Conservation (phyloP, 37 sponge, comb jelly and placozoan species). For the Spongilla lacustris region DNA sequence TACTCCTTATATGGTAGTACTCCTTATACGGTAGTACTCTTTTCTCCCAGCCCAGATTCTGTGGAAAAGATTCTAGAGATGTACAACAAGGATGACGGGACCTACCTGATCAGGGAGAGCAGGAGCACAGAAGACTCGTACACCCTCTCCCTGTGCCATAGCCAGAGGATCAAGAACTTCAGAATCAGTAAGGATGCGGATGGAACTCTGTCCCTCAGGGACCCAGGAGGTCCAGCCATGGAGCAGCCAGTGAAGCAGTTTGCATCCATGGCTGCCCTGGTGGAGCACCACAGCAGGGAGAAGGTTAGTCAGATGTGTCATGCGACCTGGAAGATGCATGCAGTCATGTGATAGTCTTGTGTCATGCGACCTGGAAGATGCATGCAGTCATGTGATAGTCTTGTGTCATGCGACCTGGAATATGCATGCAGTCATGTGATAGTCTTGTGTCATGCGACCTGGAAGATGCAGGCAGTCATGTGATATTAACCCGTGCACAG, state of each 20-base stretch:
- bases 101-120: conserved; percentile 66
- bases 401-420: background rate
- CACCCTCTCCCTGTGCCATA: conserved; percentile 54
- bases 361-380: background rate
- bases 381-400: too few relatives aligned
- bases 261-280: too few relatives aligned
- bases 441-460: background rate
- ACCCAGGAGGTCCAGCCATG: background rate
- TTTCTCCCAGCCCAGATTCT: background rate
- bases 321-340: too few relatives aligned
- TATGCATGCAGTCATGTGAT: too few relatives aligned
- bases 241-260: too few relatives aligned
- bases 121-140: conserved; percentile 24
- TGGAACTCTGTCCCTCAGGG: background rate
- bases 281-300: too few relatives aligned
- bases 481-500: conserved; percentile 34
- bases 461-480: too few relatives aligned
- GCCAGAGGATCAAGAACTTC: conserved; percentile 19
- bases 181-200: background rate
- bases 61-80: conserved; percentile 18
- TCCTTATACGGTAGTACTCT: too few relatives aligned
- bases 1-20: too few relatives aligned
- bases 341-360: too few relatives aligned
- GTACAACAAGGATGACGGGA: conserved; percentile 14
- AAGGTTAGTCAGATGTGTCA: background rate